These are phyloP conservation scores for Morpho achilles DNA, from an alignment of 2,888 invertebrate genomes.

Conservation along the genomic window DNA sequence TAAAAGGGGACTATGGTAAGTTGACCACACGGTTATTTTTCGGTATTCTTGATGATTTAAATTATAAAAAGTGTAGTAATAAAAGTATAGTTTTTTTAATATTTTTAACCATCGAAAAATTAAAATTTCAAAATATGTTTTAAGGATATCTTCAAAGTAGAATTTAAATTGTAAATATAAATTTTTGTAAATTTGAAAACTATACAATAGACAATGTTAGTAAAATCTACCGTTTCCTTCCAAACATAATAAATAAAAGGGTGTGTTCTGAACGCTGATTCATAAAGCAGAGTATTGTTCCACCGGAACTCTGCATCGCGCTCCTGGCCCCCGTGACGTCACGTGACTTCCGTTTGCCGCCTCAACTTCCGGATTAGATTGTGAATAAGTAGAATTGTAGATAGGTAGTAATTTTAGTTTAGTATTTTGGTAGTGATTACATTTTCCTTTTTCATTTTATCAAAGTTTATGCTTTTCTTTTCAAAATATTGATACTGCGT, in stretches of 20 bases:
- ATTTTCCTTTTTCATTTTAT: too few species aligned
- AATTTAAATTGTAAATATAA: too few species aligned
- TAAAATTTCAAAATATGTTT: too few species aligned
- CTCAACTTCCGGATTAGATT: conserved; percentile 47
- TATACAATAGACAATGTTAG: conserved; percentile 15
- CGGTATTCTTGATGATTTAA: too few species aligned
- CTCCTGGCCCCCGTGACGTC: conserved; percentile 53
- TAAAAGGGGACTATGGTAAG: too few species aligned
- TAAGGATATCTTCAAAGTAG: too few species aligned
- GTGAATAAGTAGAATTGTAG: not conserved
- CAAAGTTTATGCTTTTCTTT: too few species aligned
- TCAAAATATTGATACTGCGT: too few species aligned
- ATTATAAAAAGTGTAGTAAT: too few species aligned
- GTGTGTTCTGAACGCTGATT: conserved; percentile 28
- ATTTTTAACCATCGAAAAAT: too few species aligned
- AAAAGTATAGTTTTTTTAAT: too few species aligned
- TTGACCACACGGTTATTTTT: too few species aligned
- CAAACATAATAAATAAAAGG: conserved; percentile 19
- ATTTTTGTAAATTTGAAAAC: conserved; percentile 6
- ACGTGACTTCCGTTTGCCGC: conserved; percentile 46
- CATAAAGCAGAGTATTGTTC: conserved; percentile 51
- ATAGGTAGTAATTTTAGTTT: not conserved
- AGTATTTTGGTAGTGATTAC: not conserved
- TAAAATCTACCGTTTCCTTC: conserved; percentile 23
- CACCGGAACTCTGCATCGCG: conserved; percentile 50